Conservation (phyloP, 2,888 invertebrate genomes). For the Euproctis similis region DNA sequence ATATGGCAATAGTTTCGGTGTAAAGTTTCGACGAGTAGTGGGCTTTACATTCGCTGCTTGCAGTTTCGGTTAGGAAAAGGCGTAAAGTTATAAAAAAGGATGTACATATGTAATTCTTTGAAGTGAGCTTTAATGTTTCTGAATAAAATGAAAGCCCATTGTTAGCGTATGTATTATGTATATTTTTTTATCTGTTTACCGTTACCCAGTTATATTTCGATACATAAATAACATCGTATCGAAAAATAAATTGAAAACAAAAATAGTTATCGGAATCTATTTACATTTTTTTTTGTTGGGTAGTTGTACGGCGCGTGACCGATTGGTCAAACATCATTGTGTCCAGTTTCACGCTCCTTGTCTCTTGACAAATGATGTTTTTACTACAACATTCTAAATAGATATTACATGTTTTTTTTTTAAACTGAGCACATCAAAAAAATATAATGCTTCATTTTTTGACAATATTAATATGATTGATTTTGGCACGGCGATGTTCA, state of each 20-base stretch:
- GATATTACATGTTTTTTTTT: conserved; percentile 17
- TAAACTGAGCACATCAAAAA: conserved; percentile 14
- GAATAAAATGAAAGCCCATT: conserved; percentile 2
- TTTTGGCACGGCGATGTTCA: conserved; percentile 10
- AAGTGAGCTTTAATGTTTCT: conserved; percentile 10
- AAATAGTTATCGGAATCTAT: conserved; percentile 26
- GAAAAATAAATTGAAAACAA: conserved; percentile 20
- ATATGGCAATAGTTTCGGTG: no score
- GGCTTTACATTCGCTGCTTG: no score
- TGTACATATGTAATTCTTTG: no score
- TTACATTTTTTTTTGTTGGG: conserved; percentile 34
- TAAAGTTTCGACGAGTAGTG: no score
- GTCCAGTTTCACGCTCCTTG: conserved; percentile 44
- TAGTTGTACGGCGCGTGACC: conserved; percentile 33
- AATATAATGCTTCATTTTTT: conserved; percentile 9
- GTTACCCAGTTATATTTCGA: conserved; percentile 16
- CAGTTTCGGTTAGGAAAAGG: no score
- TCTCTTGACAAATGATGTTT: conserved; percentile 46
- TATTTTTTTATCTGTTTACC: conserved; percentile 6
- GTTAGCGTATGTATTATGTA: not conserved
- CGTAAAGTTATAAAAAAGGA: no score
- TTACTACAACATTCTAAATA: conserved; percentile 25
- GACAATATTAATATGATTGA: conserved; percentile 12
- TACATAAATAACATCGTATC: conserved; percentile 17
- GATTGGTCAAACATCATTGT: conserved; percentile 45